These are phyloP conservation scores for Tenthredo scrophulariae DNA, from an alignment of 2,888 invertebrate genomes.

Conservation along the genomic window DNA sequence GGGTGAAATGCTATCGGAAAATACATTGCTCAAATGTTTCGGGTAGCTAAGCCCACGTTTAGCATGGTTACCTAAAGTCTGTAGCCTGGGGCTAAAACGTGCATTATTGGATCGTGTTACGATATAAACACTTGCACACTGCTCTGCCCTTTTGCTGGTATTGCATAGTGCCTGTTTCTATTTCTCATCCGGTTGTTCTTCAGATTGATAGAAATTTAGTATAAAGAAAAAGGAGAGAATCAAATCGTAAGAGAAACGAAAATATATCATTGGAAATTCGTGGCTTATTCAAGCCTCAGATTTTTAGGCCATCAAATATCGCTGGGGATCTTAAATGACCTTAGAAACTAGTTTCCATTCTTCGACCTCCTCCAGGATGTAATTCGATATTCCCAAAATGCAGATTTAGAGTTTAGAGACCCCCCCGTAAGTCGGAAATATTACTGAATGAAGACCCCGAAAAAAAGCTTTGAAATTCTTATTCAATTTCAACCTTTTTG, in stretches of 20 bases:
- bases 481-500: not conserved
- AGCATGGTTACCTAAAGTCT: not conserved
- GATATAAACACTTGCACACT: conserved; percentile 70
- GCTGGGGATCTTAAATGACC: not conserved
- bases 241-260: not conserved
- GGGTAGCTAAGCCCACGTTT: not conserved
- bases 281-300: not conserved
- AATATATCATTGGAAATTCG: not conserved
- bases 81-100: conserved; percentile 74
- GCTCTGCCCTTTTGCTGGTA: conserved; percentile 38
- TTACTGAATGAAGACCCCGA: not conserved
- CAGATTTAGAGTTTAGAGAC: not conserved
- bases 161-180: conserved; percentile 56
- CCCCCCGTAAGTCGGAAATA: too few species aligned
- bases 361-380: not conserved
- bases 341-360: not conserved
- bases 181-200: not conserved
- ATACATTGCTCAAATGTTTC: conserved; percentile 18
- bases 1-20: not conserved
- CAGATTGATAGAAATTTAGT: not conserved
- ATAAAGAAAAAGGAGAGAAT: not conserved
- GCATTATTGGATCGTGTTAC: conserved; percentile 78
- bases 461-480: not conserved
- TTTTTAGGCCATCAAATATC: not conserved
- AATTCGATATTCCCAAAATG: not conserved